Base-by-base conservation (phyloP, 37 sponge, comb jelly and placozoan species). In the Halichondria panicea region DNA sequence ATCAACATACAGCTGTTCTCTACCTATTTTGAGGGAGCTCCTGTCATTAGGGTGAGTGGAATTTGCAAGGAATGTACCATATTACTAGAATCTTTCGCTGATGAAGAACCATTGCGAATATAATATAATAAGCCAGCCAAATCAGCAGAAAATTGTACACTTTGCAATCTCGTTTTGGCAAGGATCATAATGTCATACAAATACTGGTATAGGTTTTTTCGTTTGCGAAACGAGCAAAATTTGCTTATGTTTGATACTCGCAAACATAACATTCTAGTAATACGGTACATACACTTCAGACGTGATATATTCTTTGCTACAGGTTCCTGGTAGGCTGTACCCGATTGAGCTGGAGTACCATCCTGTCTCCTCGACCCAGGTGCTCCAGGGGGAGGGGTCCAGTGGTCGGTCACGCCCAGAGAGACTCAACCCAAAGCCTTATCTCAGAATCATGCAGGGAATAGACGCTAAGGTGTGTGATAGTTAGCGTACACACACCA, bases 1-100 rank as follows among this genome's bases (percentile, higher is more conserved):
- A 96, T 96, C 68, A 96, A 96, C 68, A 90, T 96, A 3, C 65
- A 82, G 59, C 71, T 94, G 61, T 94, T 94, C 48, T 80, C 91
- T 3, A 43, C 63, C 0, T 94, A 94, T 58, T 94, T 94, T 70
- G 56, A 76, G 28, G 71, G 68, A 42, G 90, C 90, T 59, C 94
- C 94, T 48, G 90, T 93, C 55, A 85, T 89, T 35, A 79, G 66
- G 74, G 92, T 91, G 34, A 37, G 76, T 55, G 31, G 30, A 25
- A 30, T 68, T 44, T 6, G 46, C 11, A 58, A 58, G n/a, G 59
- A 15, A n/a, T n/a, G n/a, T n/a, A n/a, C n/a, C n/a, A n/a, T n/a
- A n/a, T n/a, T n/a, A n/a, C n/a, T n/a, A n/a, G n/a, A n/a, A n/a
- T n/a, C n/a, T n/a, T n/a, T n/a, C n/a, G n/a, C n/a, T n/a, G n/a